A percentile compares a stretch with the other conserved stretches of the same genome.
Conservation (phyloP, 2,888 invertebrate genomes). For the Trissoscelio sp. region DNA sequence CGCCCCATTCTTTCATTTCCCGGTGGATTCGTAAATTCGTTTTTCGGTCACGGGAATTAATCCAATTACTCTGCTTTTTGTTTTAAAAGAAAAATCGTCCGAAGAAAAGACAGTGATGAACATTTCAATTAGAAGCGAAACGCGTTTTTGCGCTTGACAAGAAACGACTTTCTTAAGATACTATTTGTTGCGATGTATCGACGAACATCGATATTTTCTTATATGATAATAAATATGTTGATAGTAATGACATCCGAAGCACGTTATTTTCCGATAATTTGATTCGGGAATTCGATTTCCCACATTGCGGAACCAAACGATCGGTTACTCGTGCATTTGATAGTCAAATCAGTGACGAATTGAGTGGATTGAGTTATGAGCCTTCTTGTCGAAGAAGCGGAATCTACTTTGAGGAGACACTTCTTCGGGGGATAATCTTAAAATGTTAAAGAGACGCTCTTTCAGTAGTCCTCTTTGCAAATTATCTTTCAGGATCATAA, state of each 20-base stretch:
- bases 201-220: neutral
- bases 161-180: no score
- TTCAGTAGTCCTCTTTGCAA: constrained; percentile 34
- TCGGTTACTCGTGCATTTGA: constrained; percentile 56
- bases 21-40: neutral
- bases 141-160: neutral
- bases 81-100: constrained; percentile 21
- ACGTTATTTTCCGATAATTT: constrained; percentile 28
- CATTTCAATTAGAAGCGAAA: constrained; percentile 50
- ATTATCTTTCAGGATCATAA: constrained; percentile 29
- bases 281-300: constrained; percentile 50
- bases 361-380: constrained; percentile 60
- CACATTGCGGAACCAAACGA: constrained; percentile 40
- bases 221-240: constrained; percentile 20
- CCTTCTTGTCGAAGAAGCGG: constrained; percentile 21
- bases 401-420: constrained; percentile 50
- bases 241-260: constrained; percentile 4
- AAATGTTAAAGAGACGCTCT: constrained; percentile 53
- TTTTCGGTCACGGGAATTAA: constrained; percentile 39
- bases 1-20: constrained; percentile 19
- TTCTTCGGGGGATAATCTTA: constrained; percentile 54
- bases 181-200: neutral
- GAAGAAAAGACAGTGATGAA: constrained; percentile 53
- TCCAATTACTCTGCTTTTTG: constrained; percentile 41
- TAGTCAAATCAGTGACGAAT: constrained; percentile 61